phyloP scores from a whole-genome alignment of 2,888 invertebrate genomes.

The Psylliodes chrysocephalus region DNA sequence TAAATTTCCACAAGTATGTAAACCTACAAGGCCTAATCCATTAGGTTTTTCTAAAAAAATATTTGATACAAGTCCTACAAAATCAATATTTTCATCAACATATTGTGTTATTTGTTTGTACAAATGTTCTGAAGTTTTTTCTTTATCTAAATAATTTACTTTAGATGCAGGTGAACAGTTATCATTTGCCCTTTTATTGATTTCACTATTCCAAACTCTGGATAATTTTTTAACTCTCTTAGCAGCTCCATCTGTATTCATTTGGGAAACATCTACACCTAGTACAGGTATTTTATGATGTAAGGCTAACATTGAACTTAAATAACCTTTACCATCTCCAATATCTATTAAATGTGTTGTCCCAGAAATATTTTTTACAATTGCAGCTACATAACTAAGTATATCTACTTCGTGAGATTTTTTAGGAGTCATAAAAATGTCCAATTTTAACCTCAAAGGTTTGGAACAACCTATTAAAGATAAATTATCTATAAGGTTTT shows the following conservation, averaged over 20 bases:
- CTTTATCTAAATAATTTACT: neutral
- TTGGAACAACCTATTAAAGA: slow-evolving; percentile 58
- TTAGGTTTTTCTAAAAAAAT: slow-evolving; percentile 64
- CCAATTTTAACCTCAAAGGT: slow-evolving; percentile 61
- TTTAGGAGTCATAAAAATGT: slow-evolving; percentile 82
- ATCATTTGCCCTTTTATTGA: slow-evolving; percentile 20
- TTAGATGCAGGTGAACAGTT: slow-evolving; percentile 48
- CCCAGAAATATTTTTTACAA: slow-evolving; percentile 62
- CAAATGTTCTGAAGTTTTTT: slow-evolving; percentile 49
- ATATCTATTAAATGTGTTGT: slow-evolving; percentile 77
- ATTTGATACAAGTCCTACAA: slow-evolving; percentile 65
- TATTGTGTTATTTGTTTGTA: slow-evolving; percentile 73
- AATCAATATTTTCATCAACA: slow-evolving; percentile 70
- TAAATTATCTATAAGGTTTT: slow-evolving; percentile 63
- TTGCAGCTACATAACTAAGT: slow-evolving; percentile 71
- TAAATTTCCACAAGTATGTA: slow-evolving; percentile 91
- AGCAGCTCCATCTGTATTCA: slow-evolving; percentile 75
- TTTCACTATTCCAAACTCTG: slow-evolving; percentile 60
- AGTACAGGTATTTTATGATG: slow-evolving; percentile 78
- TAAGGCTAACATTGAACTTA: slow-evolving; percentile 79
- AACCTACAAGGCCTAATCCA: slow-evolving; percentile 73
- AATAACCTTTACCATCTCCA: slow-evolving; percentile 90
- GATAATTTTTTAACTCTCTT: slow-evolving; percentile 66
- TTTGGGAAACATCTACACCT: slow-evolving; percentile 80
- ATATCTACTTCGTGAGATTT: slow-evolving; percentile 84